A percentile compares a stretch with the other conserved stretches of the same genome.
These are phyloP conservation scores for Nephrocerus scutellatus DNA, from an alignment of 2,888 invertebrate genomes.

Conservation along the genomic window DNA sequence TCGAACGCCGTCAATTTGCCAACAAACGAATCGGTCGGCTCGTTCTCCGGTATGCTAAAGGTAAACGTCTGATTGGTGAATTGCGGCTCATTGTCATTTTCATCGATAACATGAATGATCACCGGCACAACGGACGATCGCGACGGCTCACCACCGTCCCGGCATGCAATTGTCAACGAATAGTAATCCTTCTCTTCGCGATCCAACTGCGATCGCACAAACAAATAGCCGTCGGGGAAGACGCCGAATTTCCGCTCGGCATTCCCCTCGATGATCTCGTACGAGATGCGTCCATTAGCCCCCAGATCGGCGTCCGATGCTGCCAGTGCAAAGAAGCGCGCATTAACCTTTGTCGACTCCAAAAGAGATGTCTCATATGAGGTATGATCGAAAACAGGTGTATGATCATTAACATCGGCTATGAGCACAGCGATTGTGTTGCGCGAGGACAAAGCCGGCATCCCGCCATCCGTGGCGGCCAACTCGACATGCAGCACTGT, in stretches of 20 bases:
- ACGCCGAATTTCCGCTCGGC: slow-evolving; percentile 81
- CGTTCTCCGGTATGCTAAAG: slow-evolving; percentile 83
- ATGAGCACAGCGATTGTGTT: slow-evolving; percentile 66
- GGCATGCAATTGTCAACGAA: slow-evolving; percentile 76
- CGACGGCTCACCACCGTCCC: slow-evolving; percentile 70
- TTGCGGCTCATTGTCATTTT: slow-evolving; percentile 92
- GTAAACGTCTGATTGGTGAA: slow-evolving; percentile 87
- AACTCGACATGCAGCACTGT: slow-evolving; percentile 67
- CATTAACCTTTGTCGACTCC: slow-evolving; percentile 87
- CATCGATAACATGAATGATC: slow-evolving; percentile 88
- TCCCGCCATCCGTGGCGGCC: slow-evolving; percentile 78
- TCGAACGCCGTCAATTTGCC: slow-evolving; percentile 87
- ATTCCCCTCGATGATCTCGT: slow-evolving; percentile 81
- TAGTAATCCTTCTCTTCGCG: slow-evolving; percentile 89
- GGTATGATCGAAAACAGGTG: slow-evolving; percentile 85
- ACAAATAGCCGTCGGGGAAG: slow-evolving; percentile 90
- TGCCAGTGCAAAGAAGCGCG: slow-evolving; percentile 79
- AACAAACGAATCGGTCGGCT: slow-evolving; percentile 82
- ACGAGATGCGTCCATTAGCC: slow-evolving; percentile 69
- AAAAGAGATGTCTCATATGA: slow-evolving; percentile 87
- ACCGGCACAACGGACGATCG: slow-evolving; percentile 82
- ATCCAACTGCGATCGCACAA: slow-evolving; percentile 78
- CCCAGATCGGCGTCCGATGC: slow-evolving; percentile 87
- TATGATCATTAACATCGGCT: slow-evolving; percentile 91
- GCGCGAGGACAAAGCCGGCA: slow-evolving; percentile 65